Base-by-base conservation (phyloP, 2,888 invertebrate species). In the Smittia sp. region DNA sequence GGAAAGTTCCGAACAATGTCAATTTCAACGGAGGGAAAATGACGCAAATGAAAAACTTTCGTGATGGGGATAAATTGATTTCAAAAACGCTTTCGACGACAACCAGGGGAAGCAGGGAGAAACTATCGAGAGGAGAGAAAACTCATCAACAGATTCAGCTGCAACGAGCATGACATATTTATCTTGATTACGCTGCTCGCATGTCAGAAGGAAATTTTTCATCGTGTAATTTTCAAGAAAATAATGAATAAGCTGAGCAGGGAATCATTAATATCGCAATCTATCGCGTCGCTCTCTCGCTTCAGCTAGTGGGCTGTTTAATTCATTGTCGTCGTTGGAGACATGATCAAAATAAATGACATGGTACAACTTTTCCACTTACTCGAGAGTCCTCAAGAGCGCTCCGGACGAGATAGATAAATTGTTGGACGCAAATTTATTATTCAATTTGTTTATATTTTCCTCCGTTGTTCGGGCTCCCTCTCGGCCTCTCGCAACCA, bases 281-380 rank as follows among this genome's bases (percentile, higher is more conserved):
- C 46, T 46, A 46, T 46, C 11, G 46, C 46, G 11, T 46, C 46
- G n/a, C 11, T 46, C n/a, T 1, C 11, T 46, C n/a, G n/a, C 11
- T 46, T 46, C 32, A 32, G 32, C 9, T 32, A 32, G 15, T 46
- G 46, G 46, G 46, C 46, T 46, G n/a, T 46, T 46, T 46, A 46
- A 46, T 46, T 46, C 46, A 46, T 46, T 15, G 46, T 15, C 46
- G 15, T 46, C 46, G 15, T 46, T 46, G 32, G 66, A 38, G 66
- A 66, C 66, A 68, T 68, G 68, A 68, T 68, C 68, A 68, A 68
- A 68, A 68, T 46, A 68, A 68, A 68, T 68, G 68, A 68, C 46
- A 68, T 68, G 39, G 18, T 46, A 68, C 68, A 68, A 68, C 24
- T 41, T 68, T 46, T 41, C 39, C 25, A 68, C 41, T 41, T 41